Conservation (phyloP, 1,140 invertebrate species). For the Ridgeia piscesae region DNA sequence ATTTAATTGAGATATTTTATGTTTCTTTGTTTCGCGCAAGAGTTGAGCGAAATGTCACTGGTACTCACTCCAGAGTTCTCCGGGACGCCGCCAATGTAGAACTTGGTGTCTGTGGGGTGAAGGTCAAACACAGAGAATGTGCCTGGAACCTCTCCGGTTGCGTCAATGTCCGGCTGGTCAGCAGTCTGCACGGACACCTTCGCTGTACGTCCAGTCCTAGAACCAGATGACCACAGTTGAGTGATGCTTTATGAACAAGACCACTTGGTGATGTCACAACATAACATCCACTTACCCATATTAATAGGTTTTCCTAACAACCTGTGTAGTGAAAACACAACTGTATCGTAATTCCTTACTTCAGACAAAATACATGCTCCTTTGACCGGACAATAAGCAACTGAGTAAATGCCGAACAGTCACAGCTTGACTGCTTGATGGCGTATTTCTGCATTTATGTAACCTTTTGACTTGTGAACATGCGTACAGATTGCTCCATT, state of each 20-base stretch:
- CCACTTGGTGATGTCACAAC: too few relatives aligned
- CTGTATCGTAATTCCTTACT: too few relatives aligned
- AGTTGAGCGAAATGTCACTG: background rate
- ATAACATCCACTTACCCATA: too few relatives aligned
- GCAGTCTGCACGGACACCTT: conserved; percentile 74
- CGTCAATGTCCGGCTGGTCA: conserved; percentile 62
- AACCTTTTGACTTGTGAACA: too few relatives aligned
- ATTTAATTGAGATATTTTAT: too few relatives aligned
- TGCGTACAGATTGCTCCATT: too few relatives aligned
- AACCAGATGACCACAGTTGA: conserved; percentile 22
- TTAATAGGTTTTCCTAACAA: too few relatives aligned
- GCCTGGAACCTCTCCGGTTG: conserved; percentile 59
- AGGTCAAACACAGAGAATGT: conserved; percentile 46
- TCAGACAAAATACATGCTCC: too few relatives aligned
- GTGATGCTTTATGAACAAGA: background rate
- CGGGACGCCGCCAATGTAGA: conserved; percentile 89
- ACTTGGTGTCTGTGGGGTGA: conserved; percentile 64
- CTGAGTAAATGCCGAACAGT: background rate
- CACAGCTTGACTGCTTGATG: background rate
- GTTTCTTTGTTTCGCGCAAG: background rate
- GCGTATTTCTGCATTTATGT: too few relatives aligned
- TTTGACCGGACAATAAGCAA: background rate
- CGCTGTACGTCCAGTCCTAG: conserved; percentile 75
- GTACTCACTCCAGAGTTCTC: conserved; percentile 53
- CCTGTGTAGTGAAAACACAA: too few relatives aligned